A percentile compares a stretch with the other conserved stretches of the same genome.
phyloP scores from a whole-genome alignment of 2,113 vertebrate species.

The Dascyllus trimaculatus region DNA sequence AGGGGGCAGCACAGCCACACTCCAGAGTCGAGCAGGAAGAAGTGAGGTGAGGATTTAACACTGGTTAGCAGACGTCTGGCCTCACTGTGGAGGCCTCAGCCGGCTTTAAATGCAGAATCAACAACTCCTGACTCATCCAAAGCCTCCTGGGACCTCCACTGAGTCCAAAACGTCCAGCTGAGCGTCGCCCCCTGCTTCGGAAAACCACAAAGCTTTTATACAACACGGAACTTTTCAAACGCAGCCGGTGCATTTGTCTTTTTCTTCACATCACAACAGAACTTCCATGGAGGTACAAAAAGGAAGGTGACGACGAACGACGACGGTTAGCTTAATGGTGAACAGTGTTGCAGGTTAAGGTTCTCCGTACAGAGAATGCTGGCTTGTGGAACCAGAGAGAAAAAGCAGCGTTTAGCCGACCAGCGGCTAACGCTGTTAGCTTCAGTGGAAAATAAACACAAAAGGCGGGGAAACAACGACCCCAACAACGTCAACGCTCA shows the following conservation, averaged over 20 bases:
- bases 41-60: slow-evolving; percentile 63
- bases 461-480: background rate
- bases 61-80: slow-evolving; percentile 4
- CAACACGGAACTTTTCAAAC: slow-evolving; percentile 56
- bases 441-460: slow-evolving; percentile 34
- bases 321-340: background rate
- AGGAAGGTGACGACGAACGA: background rate
- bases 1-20: slow-evolving; percentile 62
- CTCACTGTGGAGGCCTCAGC: no score
- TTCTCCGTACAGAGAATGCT: slow-evolving; percentile 67
- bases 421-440: slow-evolving; percentile 89
- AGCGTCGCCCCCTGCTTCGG: slow-evolving; percentile 21
- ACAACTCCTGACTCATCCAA: background rate
- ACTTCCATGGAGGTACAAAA: slow-evolving; percentile 27
- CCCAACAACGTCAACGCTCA: slow-evolving; percentile 7
- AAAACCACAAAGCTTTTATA: slow-evolving; percentile 39
- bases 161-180: background rate
- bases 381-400: slow-evolving; percentile 59
- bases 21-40: background rate
- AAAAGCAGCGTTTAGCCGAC: slow-evolving; percentile 82
- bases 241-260: slow-evolving; percentile 70
- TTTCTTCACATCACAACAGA: slow-evolving; percentile 40
- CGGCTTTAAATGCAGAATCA: no score
- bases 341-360: slow-evolving; percentile 58
- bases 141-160: background rate